Conservation (phyloP, 2,888 invertebrate genomes). For the Stictocephala bisonia region DNA sequence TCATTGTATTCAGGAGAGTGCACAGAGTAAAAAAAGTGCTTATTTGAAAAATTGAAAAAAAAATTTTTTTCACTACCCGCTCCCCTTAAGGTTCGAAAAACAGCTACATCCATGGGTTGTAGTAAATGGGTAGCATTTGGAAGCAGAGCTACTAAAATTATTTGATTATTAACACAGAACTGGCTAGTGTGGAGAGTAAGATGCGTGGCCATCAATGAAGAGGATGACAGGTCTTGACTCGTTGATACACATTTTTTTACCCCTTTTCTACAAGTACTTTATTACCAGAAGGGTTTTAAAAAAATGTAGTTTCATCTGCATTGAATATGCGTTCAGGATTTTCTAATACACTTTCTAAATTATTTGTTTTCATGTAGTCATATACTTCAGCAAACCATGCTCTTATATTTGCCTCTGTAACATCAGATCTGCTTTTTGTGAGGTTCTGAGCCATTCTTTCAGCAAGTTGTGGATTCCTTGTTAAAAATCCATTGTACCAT, state of each 20-base stretch:
- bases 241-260: conserved; percentile 58
- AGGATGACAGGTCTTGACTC: conserved; percentile 55
- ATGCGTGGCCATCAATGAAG: conserved; percentile 57
- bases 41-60: too few species aligned
- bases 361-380: conserved; percentile 57
- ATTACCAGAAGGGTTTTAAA: conserved; percentile 61
- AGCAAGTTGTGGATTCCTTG: conserved; percentile 53
- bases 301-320: conserved; percentile 63
- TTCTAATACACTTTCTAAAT: conserved; percentile 54
- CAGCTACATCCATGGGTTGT: conserved; percentile 63
- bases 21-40: too few species aligned
- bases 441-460: conserved; percentile 60
- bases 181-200: conserved; percentile 62
- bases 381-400: conserved; percentile 60
- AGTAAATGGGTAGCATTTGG: conserved; percentile 64
- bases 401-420: conserved; percentile 59
- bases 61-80: too few species aligned
- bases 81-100: conserved; percentile 63
- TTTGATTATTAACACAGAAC: conserved; percentile 63
- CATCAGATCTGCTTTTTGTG: conserved; percentile 55
- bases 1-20: too few species aligned
- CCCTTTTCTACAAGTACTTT: conserved; percentile 61
- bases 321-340: conserved; percentile 61
- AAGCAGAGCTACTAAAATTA: conserved; percentile 61
- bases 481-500: conserved; percentile 52